Base-by-base conservation (phyloP, 2,888 invertebrate genomes). In the Euproctis similis region DNA sequence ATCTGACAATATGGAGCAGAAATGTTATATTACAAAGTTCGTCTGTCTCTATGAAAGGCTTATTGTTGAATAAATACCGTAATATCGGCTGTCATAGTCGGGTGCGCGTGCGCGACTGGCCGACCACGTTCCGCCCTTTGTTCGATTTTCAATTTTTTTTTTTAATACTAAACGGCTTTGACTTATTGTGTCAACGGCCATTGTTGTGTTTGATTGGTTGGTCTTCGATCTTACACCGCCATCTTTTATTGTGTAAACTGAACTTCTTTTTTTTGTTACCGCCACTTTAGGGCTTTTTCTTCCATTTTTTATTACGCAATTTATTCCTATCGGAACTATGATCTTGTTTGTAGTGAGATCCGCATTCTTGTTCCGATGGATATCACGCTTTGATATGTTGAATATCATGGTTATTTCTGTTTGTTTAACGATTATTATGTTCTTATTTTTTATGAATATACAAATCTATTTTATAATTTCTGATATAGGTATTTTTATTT, bases 81-180 rank as follows among this genome's bases (percentile, higher is more conserved):
- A 47, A 51, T 49, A 55, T 47, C 42, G 44, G 23, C 31, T 42
- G 56, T 55, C 44, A 57, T 52, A 57, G 46, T 28, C 34, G 42
- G 41, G 34, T 46, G 59, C 65, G 59, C 65, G 59, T 57, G 61
- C 59, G 56, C 62, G 47, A 49, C 52, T 44, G 53, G 51, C 56
- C 39, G 24, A 53, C 62, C 76, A 74, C 74, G 76, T 69, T 66
- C 64, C 58, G 61, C 67, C 68, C 68, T 75, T 75, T 75, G 64
- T 70, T 59, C 50, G 43, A 48, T 36, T 46, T 53, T 53, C 39
- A 41, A 43, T 32, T 53, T 59, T 59, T 61, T 62, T 61, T 61
- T 57, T 62, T 59, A 43, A 30, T 18, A 39, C 46, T 59, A 57
- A 60, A 65, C 46, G 49, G 57, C 48, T 58, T 40, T 42, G 49